Conservation (phyloP, 2,888 invertebrate species). For the Idaea biselata region DNA sequence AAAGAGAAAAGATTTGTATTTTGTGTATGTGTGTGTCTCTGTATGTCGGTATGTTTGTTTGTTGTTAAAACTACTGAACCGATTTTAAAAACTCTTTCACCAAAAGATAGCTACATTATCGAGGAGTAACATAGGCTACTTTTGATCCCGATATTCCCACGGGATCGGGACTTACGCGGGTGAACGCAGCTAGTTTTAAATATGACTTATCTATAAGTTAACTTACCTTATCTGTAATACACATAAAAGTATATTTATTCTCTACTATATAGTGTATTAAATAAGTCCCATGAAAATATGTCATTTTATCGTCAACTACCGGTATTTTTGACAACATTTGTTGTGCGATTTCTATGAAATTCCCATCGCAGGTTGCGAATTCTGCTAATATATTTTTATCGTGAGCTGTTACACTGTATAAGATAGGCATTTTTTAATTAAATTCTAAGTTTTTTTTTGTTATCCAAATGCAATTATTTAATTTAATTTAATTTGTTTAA, state of each 20-base stretch:
- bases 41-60: no score
- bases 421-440: constrained; percentile 87
- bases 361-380: constrained; percentile 94
- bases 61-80: no score
- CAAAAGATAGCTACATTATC: no score
- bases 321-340: constrained; percentile 91
- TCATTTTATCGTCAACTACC: constrained; percentile 89
- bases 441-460: neutral
- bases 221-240: constrained; percentile 95
- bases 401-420: constrained; percentile 92
- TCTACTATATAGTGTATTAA: constrained; percentile 92
- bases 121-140: no score
- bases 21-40: no score
- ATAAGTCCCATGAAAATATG: constrained; percentile 85
- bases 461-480: neutral
- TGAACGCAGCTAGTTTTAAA: no score
- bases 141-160: no score
- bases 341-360: constrained; percentile 95
- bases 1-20: no score
- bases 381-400: constrained; percentile 89
- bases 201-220: no score
- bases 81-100: no score
- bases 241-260: constrained; percentile 91
- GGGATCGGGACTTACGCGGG: no score
- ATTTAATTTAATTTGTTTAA: constrained; percentile 4